phyloP scores from a whole-genome alignment of 1,140 invertebrate species.

The Reticulitermes speratus region DNA sequence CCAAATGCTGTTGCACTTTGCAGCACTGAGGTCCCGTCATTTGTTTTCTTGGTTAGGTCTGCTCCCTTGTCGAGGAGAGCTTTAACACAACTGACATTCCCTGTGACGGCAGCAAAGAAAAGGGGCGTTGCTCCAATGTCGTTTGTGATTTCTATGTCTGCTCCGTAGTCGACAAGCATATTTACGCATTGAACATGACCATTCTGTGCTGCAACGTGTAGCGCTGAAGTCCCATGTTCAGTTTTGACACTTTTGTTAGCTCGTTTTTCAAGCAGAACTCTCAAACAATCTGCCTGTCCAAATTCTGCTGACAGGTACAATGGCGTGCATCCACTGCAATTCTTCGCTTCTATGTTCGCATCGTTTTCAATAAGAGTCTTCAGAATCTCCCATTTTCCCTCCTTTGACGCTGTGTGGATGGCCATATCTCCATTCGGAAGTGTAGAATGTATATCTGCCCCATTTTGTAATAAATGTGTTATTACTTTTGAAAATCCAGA shows the following conservation, averaged over 20 bases:
- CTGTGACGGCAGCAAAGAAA: not conserved
- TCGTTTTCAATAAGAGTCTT: constrained; percentile 47
- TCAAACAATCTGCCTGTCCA: constrained; percentile 63
- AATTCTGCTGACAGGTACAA: constrained; percentile 73
- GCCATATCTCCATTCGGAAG: constrained; percentile 39
- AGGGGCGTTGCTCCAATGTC: not conserved
- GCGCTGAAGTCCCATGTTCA: constrained; percentile 64
- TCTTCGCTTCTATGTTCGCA: constrained; percentile 40
- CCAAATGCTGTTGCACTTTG: constrained; percentile 29
- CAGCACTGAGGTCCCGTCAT: constrained; percentile 47
- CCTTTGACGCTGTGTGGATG: constrained; percentile 53
- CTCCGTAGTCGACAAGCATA: not conserved
- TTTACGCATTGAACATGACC: not conserved
- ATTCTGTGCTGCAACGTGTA: constrained; percentile 68
- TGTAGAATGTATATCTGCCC: constrained; percentile 40
- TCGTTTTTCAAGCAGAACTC: not conserved
- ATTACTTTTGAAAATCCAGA: constrained; percentile 73
- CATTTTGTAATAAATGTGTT: constrained; percentile 52
- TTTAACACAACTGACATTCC: constrained; percentile 53
- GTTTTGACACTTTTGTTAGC: constrained; percentile 25
- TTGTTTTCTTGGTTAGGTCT: constrained; percentile 57
- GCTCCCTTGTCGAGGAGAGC: constrained; percentile 58
- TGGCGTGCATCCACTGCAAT: constrained; percentile 66
- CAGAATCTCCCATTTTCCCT: constrained; percentile 53
- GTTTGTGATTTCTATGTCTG: not conserved